Percentiles rank a stretch among this genome's conserved stretches.
phyloP scores from a whole-genome alignment of 2,888 invertebrate genomes.

The Piscicola geometra region DNA sequence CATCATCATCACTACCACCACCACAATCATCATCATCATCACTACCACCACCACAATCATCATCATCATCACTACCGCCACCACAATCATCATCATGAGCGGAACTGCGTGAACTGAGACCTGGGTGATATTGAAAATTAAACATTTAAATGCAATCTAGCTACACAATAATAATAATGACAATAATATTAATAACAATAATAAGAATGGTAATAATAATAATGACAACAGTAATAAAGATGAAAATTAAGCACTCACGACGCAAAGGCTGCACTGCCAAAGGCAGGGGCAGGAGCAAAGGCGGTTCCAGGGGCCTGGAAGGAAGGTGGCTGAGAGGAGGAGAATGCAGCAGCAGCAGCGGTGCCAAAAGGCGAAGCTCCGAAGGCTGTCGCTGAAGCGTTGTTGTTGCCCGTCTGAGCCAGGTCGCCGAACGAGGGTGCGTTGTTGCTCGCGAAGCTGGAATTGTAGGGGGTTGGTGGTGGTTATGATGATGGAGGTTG shows the following conservation, averaged over 20 bases:
- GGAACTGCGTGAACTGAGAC: constrained; percentile 31
- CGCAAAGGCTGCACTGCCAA: not conserved
- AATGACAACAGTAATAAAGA: no score
- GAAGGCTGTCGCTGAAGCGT: constrained; percentile 15
- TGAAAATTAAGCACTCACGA: no score
- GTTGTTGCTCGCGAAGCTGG: constrained; percentile 23
- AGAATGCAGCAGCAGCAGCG: not conserved
- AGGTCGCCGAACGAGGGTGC: constrained; percentile 26
- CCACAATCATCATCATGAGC: not conserved
- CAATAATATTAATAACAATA: no score
- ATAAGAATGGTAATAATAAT: no score
- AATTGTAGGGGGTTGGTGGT: not conserved
- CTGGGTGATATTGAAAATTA: no score
- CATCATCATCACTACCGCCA: no score
- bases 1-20: no score
- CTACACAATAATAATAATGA: no score
- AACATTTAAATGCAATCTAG: no score
- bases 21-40: no score
- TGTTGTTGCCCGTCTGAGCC: constrained; percentile 18
- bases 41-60: no score
- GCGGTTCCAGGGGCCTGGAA: not conserved
- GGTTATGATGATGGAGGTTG: not conserved
- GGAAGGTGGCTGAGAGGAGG: not conserved
- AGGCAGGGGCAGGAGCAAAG: not conserved
- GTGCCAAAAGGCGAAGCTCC: not conserved